These are phyloP conservation scores for Creontiades dilutus DNA, from an alignment of 2,888 invertebrate species.

Conservation along the genomic window DNA sequence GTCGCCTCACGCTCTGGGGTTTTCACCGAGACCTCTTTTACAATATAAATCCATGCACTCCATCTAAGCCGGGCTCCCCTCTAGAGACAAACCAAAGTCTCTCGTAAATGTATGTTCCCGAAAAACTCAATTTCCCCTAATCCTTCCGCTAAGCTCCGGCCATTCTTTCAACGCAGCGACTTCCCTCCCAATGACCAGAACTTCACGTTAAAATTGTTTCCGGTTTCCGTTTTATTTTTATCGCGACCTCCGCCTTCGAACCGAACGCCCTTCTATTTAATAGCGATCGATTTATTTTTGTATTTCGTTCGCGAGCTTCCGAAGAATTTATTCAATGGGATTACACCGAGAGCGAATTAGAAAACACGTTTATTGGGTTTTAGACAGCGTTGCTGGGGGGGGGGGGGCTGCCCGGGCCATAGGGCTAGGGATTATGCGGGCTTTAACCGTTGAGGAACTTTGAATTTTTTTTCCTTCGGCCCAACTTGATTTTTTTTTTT, in stretches of 20 bases:
- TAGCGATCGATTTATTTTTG: not conserved
- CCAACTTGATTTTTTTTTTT: not conserved
- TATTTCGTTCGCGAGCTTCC: not conserved
- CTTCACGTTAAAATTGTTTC: not conserved
- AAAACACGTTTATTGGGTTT: slow-evolving; percentile 27
- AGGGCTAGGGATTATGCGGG: not conserved
- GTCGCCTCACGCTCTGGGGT: no score
- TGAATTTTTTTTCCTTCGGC: not conserved
- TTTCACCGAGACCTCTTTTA: no score
- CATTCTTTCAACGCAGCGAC: no score
- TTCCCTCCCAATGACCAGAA: not conserved
- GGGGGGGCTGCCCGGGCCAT: not conserved
- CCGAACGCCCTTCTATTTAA: not conserved
- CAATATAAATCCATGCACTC: no score
- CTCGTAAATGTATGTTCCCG: no score
- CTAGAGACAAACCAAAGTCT: no score
- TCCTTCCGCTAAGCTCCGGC: no score
- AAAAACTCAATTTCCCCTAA: no score
- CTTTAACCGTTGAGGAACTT: not conserved
- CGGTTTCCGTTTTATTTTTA: not conserved
- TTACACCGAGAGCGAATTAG: slow-evolving; percentile 1
- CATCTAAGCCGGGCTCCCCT: no score
- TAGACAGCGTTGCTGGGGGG: not conserved
- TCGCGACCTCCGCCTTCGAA: not conserved
- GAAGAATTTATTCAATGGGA: slow-evolving; percentile 21